Percentiles rank a stretch among this genome's conserved stretches.
Evolutionary conservation across 92 coral and sea anemone species (phyloP).

Genomic region (Anthopleura xanthogrammica): DNA sequence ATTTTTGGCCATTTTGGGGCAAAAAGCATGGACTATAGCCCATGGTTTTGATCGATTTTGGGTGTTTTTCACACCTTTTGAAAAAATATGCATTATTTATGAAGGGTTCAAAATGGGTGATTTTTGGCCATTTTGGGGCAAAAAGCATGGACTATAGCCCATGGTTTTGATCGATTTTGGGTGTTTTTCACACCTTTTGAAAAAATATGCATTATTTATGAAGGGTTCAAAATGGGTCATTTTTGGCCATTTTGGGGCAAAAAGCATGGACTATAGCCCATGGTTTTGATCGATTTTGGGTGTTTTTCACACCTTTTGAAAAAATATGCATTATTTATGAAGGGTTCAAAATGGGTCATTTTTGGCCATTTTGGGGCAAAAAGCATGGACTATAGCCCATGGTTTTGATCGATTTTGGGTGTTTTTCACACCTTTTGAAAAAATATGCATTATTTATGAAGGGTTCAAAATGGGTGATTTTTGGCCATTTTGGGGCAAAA

Average conservation of each 20-base stretch:
- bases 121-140: too few species aligned
- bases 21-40: not conserved
- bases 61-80: not conserved
- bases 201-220: not conserved
- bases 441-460: not conserved
- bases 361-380: not conserved
- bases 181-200: not conserved
- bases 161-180: not conserved
- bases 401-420: not conserved
- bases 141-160: too few species aligned
- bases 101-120: too few species aligned
- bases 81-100: not conserved
- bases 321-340: too few species aligned
- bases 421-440: not conserved
- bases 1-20: not conserved
- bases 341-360: not conserved
- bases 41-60: constrained; percentile 5
- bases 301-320: too few species aligned
- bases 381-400: not conserved
- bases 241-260: too few species aligned
- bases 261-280: too few species aligned
- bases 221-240: too few species aligned
- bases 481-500: too few species aligned
- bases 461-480: too few species aligned
- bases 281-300: too few species aligned